These are phyloP conservation scores for Melieria omissa DNA, from an alignment of 2,888 invertebrate species.

Conservation along the genomic window DNA sequence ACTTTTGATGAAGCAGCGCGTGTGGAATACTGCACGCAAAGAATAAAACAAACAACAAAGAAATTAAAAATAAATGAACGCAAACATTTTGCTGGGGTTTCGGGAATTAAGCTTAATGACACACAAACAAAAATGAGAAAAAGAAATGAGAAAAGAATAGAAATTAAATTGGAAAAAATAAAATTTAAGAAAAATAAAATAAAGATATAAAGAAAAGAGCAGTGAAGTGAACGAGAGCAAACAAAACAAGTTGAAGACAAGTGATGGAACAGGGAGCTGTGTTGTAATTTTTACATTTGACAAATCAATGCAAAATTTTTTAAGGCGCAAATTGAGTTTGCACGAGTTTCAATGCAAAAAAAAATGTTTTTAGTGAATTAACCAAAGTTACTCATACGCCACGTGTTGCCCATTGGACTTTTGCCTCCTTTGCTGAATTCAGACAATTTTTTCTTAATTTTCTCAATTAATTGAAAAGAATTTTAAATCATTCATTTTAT, in stretches of 20 bases:
- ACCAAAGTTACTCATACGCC: too few relatives aligned
- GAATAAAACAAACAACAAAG: background rate
- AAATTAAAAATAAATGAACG: background rate
- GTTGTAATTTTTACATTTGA: too few relatives aligned
- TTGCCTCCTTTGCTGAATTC: background rate
- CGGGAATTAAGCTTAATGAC: conserved; percentile 2
- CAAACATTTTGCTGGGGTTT: background rate
- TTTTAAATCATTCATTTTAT: conserved; percentile 20
- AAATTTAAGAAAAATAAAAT: background rate
- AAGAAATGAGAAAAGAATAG: conserved; percentile 9
- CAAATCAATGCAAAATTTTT: too few relatives aligned
- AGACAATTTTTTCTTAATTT: background rate
- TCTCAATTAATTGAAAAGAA: background rate
- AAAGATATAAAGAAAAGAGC: too few relatives aligned
- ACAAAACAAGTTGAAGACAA: too few relatives aligned
- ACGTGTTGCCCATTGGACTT: too few relatives aligned
- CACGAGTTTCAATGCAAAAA: too few relatives aligned
- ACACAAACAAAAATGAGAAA: conserved; percentile 3
- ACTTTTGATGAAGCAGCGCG: too few relatives aligned
- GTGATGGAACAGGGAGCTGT: too few relatives aligned
- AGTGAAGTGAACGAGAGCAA: too few relatives aligned
- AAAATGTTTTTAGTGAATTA: too few relatives aligned
- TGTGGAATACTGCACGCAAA: background rate
- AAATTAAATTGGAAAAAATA: background rate
- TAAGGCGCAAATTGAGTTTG: too few relatives aligned